Evolutionary conservation across 2,113 vertebrate species (phyloP).

Genomic region (Eulacestoma nigropectus): DNA sequence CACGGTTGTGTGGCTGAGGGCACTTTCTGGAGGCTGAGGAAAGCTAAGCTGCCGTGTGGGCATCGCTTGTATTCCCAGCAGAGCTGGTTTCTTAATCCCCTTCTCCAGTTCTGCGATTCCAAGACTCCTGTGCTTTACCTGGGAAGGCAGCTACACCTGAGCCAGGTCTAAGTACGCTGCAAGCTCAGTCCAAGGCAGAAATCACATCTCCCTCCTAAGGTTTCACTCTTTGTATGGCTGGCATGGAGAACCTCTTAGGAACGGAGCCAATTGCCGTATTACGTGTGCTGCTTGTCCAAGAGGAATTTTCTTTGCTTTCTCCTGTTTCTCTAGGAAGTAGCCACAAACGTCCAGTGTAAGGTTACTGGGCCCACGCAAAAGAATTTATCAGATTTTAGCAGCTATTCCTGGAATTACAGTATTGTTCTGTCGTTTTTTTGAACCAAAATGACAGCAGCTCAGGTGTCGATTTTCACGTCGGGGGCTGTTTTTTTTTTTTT

Average conservation of each 20-base stretch:
- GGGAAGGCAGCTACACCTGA: not conserved
- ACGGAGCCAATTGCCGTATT: slow-evolving; percentile 26
- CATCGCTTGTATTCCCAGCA: not conserved
- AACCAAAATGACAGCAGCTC: not conserved
- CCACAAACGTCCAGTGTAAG: slow-evolving; percentile 28
- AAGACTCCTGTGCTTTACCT: not conserved
- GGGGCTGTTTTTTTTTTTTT: not conserved
- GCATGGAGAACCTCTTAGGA: slow-evolving; percentile 20
- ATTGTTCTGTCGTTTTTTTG: slow-evolving; percentile 1
- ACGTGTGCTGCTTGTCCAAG: not conserved
- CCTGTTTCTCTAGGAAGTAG: slow-evolving; percentile 59
- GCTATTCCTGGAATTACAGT: slow-evolving; percentile 46
- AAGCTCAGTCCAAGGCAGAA: not conserved
- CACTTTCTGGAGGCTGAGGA: not conserved
- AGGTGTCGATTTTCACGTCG: not conserved
- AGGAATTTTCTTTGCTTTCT: slow-evolving; percentile 58
- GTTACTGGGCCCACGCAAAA: slow-evolving; percentile 30
- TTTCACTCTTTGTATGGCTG: slow-evolving; percentile 21
- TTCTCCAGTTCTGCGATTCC: not conserved
- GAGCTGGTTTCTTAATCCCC: not conserved
- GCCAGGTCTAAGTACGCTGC: not conserved
- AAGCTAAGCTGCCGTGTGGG: not conserved
- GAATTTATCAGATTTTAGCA: slow-evolving; percentile 49
- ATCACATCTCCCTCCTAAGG: slow-evolving; percentile 36
- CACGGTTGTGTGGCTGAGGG: not conserved